A percentile compares a stretch with the other conserved stretches of the same genome.
phyloP scores from a whole-genome alignment of 2,888 invertebrate genomes.

The Laspeyria flexula region DNA sequence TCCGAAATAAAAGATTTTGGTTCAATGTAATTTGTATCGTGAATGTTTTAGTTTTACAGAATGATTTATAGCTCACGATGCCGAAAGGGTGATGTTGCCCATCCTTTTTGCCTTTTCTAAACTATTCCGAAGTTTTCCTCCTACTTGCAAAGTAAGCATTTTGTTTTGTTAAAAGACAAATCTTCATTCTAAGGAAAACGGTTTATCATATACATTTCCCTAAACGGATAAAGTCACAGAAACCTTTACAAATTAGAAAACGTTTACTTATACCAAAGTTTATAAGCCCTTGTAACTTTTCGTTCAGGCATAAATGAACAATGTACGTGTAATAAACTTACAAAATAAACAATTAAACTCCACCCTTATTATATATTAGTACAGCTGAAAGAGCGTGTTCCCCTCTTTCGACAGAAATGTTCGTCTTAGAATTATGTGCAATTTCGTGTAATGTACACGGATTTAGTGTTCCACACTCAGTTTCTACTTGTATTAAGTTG shows the following conservation, averaged over 20 bases:
- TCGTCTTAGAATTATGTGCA: constrained; percentile 25
- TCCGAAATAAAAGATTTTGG: constrained; percentile 28
- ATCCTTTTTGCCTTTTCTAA: constrained; percentile 11
- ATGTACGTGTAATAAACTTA: constrained; percentile 21
- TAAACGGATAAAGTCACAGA: background rate
- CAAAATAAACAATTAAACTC: constrained; percentile 30
- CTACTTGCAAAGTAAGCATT: background rate
- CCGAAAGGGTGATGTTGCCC: constrained; percentile 17
- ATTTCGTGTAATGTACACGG: constrained; percentile 33
- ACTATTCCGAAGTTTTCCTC: constrained; percentile 3
- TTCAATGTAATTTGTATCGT: constrained; percentile 33
- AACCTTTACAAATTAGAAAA: constrained; percentile 1
- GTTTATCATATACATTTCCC: background rate
- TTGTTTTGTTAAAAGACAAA: background rate
- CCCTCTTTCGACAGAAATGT: constrained; percentile 21
- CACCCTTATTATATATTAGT: constrained; percentile 22
- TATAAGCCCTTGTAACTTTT: constrained; percentile 18
- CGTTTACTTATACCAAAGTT: constrained; percentile 17
- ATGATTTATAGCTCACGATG: constrained; percentile 34
- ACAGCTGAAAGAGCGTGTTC: constrained; percentile 11
- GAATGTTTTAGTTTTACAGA: constrained; percentile 35
- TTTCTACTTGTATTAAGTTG: constrained; percentile 31
- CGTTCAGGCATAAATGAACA: constrained; percentile 11
- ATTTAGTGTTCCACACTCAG: constrained; percentile 28
- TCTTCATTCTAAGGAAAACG: background rate